Percentiles rank a stretch among this genome's conserved stretches.
These are phyloP conservation scores for Xanthostigma xanthostigma DNA, from an alignment of 2,888 invertebrate genomes.

Conservation along the genomic window DNA sequence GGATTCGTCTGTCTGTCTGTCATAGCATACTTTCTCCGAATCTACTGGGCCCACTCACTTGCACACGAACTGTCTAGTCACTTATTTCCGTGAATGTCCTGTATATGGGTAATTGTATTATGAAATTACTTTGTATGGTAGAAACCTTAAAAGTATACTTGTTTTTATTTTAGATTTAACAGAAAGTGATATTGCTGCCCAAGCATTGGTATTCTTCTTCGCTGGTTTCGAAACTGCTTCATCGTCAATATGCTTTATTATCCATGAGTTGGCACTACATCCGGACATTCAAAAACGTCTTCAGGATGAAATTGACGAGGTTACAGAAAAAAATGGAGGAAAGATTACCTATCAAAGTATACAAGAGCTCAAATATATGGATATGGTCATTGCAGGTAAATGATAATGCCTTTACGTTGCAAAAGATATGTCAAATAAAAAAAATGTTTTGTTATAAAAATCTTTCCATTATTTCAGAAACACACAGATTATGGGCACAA, in stretches of 20 bases:
- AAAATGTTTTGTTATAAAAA: background rate
- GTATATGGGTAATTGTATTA: no score
- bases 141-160: no score
- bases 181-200: constrained; percentile 40
- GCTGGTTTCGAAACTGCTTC: constrained; percentile 36
- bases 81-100: no score
- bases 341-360: constrained; percentile 32
- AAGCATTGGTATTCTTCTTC: constrained; percentile 35
- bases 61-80: no score
- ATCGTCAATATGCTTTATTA: constrained; percentile 31
- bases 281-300: constrained; percentile 39
- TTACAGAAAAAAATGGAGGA: constrained; percentile 25
- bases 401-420: background rate
- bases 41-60: no score
- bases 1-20: no score
- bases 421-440: no score
- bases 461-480: constrained; percentile 21
- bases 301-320: constrained; percentile 35
- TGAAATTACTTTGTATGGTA: no score
- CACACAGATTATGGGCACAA: constrained; percentile 32
- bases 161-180: constrained; percentile 10
- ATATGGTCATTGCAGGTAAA: constrained; percentile 37
- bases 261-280: constrained; percentile 41
- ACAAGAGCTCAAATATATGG: constrained; percentile 36
- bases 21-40: no score